Conservation (phyloP, 2,113 vertebrate genomes). For the Xiphias gladius region DNA sequence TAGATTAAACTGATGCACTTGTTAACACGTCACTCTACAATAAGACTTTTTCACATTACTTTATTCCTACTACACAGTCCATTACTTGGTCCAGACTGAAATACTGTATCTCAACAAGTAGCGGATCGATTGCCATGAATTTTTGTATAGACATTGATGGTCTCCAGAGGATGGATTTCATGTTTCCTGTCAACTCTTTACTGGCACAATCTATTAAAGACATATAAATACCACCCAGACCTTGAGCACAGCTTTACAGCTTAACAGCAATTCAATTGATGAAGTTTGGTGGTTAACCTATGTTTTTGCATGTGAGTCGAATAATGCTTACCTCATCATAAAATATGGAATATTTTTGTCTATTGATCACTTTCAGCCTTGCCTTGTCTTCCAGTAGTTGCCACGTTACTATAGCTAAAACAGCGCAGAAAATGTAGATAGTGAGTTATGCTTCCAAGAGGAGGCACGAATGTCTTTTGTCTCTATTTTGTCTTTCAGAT, state of each 20-base stretch:
- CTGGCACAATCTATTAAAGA: too few species aligned
- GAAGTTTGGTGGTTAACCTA: neutral
- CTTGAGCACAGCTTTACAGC: too few species aligned
- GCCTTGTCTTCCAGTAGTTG: too few species aligned
- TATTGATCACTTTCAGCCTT: neutral
- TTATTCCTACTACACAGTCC: conserved; percentile 20
- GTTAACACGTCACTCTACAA: conserved; percentile 37
- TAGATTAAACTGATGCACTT: conserved; percentile 34
- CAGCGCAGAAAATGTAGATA: too few species aligned
- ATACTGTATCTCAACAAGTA: neutral
- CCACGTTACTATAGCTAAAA: too few species aligned
- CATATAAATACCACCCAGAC: too few species aligned
- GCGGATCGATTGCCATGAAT: neutral
- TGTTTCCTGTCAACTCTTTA: too few species aligned
- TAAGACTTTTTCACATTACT: conserved; percentile 38
- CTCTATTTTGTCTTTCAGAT: neutral
- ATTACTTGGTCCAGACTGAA: neutral
- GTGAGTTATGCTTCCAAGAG: too few species aligned
- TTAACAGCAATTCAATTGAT: neutral
- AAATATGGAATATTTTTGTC: neutral
- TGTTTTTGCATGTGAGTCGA: neutral
- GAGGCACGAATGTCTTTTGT: too few species aligned
- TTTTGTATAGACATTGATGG: neutral
- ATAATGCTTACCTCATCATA: neutral
- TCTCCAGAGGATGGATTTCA: neutral